These are phyloP conservation scores for Antitype chi DNA, from an alignment of 2,888 invertebrate species.

Conservation along the genomic window DNA sequence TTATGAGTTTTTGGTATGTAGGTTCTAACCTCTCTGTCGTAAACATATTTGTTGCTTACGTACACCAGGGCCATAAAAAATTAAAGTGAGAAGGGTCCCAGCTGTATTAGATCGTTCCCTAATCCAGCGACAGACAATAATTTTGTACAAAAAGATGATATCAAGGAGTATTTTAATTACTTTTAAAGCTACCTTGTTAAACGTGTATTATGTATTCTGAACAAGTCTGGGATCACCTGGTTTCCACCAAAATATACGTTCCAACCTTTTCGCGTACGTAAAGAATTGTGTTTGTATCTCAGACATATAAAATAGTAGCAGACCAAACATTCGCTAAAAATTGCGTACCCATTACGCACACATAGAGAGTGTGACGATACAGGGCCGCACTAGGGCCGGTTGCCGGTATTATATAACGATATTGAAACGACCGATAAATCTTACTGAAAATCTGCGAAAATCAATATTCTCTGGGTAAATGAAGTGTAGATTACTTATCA, in stretches of 20 bases:
- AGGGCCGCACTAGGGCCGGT: too few species aligned
- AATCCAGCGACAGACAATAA: slow-evolving; percentile 57
- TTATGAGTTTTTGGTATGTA: background rate
- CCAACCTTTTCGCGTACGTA: slow-evolving; percentile 36
- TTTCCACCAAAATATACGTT: slow-evolving; percentile 56
- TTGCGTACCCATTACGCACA: too few species aligned
- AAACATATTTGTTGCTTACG: slow-evolving; percentile 31
- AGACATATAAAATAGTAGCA: too few species aligned
- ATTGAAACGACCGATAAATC: too few species aligned
- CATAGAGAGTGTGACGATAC: too few species aligned
- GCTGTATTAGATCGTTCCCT: slow-evolving; percentile 48
- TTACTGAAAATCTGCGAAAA: too few species aligned
- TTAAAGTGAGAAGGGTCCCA: slow-evolving; percentile 50
- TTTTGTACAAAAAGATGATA: slow-evolving; percentile 59
- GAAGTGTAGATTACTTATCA: too few species aligned
- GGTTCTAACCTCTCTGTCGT: background rate
- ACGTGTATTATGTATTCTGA: slow-evolving; percentile 73
- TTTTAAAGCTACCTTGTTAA: slow-evolving; percentile 64
- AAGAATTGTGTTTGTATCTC: slow-evolving; percentile 43
- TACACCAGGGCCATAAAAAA: slow-evolving; percentile 37
- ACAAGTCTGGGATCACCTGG: slow-evolving; percentile 71
- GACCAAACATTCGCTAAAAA: too few species aligned
- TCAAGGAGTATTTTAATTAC: slow-evolving; percentile 65
- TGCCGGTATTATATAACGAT: too few species aligned
- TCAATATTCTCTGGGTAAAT: too few species aligned